Percentiles rank a stretch among this genome's conserved stretches.
These are phyloP conservation scores for Temnothorax nylanderi DNA, from an alignment of 1,140 invertebrate species.

Conservation along the genomic window DNA sequence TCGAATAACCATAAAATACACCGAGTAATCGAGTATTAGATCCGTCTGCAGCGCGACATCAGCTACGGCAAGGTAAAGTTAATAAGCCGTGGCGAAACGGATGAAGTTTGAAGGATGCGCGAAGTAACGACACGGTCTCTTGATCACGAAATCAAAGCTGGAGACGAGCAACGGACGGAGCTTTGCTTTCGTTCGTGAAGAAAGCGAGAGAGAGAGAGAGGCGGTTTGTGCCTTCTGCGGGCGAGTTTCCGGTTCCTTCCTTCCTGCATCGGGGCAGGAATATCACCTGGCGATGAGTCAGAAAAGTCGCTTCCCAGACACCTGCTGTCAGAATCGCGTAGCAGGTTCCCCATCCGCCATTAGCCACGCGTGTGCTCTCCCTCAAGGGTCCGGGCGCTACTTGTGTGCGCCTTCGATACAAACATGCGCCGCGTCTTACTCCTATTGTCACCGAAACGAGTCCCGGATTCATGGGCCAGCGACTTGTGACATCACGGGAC, in stretches of 20 bases:
- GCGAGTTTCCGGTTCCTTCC: slow-evolving; percentile 74
- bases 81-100: slow-evolving; percentile 53
- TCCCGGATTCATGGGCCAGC: slow-evolving; percentile 80
- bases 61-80: slow-evolving; percentile 32
- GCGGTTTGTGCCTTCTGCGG: slow-evolving; percentile 52
- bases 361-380: slow-evolving; percentile 60
- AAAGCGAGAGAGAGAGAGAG: slow-evolving; percentile 28
- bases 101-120: slow-evolving; percentile 51
- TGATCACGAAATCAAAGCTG: slow-evolving; percentile 32
- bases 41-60: slow-evolving; percentile 17
- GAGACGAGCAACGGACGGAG: slow-evolving; percentile 14
- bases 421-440: slow-evolving; percentile 46
- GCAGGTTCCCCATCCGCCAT: slow-evolving; percentile 76
- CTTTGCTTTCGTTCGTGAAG: slow-evolving; percentile 39
- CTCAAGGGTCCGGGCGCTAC: slow-evolving; percentile 41
- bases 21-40: slow-evolving; percentile 22
- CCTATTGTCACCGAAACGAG: slow-evolving; percentile 76
- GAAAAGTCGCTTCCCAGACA: slow-evolving; percentile 75
- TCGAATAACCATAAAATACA: slow-evolving; percentile 6
- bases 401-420: not conserved
- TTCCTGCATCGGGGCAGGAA: slow-evolving; percentile 26
- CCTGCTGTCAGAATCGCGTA: slow-evolving; percentile 77
- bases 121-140: slow-evolving; percentile 41
- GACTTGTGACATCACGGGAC: slow-evolving; percentile 71
- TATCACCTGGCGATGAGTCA: slow-evolving; percentile 81